Evolutionary conservation across 1,140 invertebrate species (phyloP).

Genomic region (Cataglyphis hispanica): DNA sequence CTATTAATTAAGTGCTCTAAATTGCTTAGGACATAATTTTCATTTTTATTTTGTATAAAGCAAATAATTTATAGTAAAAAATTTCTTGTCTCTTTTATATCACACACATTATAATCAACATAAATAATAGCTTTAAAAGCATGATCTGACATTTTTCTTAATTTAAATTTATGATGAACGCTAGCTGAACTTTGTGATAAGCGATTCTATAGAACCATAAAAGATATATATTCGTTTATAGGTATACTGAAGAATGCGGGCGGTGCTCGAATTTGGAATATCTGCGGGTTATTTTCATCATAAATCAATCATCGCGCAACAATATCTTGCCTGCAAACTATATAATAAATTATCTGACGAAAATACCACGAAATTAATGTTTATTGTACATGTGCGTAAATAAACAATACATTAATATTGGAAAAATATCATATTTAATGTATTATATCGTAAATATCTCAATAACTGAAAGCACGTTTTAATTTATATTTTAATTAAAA

Average conservation of each 20-base stretch:
- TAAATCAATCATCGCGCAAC: background rate
- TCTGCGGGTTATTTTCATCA: constrained; percentile 47
- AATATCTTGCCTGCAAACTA: background rate
- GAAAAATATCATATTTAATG: constrained; percentile 27
- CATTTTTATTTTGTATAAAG: background rate
- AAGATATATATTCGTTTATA: background rate
- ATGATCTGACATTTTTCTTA: background rate
- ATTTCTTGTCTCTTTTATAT: background rate
- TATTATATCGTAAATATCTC: background rate
- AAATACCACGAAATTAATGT: constrained; percentile 20
- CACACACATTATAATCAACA: background rate
- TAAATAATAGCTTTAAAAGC: background rate
- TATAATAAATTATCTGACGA: constrained; percentile 17
- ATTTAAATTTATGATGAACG: constrained; percentile 9
- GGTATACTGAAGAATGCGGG: constrained; percentile 34
- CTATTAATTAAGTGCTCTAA: background rate
- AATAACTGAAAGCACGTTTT: background rate
- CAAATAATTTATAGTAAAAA: background rate
- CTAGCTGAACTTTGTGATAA: background rate
- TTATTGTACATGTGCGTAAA: background rate
- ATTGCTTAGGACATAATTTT: background rate
- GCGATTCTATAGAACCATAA: background rate
- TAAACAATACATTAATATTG: background rate
- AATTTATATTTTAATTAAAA: background rate
- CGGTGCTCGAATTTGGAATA: constrained; percentile 15